A percentile compares a stretch with the other conserved stretches of the same genome.
Conservation (phyloP, 2,888 invertebrate genomes). For the Limnephilus marmoratus region DNA sequence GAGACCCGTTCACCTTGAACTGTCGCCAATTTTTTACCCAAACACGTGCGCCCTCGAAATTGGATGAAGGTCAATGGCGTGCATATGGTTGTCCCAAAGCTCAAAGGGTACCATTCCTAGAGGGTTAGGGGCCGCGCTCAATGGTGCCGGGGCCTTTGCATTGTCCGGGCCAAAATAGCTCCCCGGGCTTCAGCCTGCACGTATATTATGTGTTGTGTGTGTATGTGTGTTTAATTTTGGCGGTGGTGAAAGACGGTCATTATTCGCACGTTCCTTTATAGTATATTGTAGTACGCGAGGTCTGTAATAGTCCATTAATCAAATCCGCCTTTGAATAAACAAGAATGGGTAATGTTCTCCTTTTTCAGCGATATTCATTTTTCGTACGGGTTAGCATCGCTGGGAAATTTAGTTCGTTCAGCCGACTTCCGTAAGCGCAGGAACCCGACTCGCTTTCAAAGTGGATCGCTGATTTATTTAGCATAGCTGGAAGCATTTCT, state of each 20-base stretch:
- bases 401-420: background rate
- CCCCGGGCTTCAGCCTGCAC: background rate
- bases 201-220: background rate
- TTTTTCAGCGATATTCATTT: constrained; percentile 25
- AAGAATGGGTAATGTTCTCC: constrained; percentile 17
- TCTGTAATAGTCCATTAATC: constrained; percentile 36
- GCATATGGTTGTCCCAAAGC: constrained; percentile 7
- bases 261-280: constrained; percentile 25
- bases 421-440: background rate
- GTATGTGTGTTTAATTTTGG: background rate
- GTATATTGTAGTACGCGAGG: background rate
- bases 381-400: constrained; percentile 13
- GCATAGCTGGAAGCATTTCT: background rate
- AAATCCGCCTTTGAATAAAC: constrained; percentile 36
- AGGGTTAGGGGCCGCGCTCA: constrained; percentile 41
- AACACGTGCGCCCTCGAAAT: constrained; percentile 65
- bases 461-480: constrained; percentile 11
- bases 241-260: constrained; percentile 28
- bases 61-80: constrained; percentile 63
- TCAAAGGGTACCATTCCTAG: background rate
- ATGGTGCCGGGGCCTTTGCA: constrained; percentile 12
- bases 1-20: constrained; percentile 64
- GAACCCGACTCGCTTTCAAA: background rate
- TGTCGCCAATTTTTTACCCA: constrained; percentile 63
- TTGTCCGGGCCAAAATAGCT: constrained; percentile 12